Conservation (phyloP, 1,140 invertebrate species). For the Prorops nasuta region DNA sequence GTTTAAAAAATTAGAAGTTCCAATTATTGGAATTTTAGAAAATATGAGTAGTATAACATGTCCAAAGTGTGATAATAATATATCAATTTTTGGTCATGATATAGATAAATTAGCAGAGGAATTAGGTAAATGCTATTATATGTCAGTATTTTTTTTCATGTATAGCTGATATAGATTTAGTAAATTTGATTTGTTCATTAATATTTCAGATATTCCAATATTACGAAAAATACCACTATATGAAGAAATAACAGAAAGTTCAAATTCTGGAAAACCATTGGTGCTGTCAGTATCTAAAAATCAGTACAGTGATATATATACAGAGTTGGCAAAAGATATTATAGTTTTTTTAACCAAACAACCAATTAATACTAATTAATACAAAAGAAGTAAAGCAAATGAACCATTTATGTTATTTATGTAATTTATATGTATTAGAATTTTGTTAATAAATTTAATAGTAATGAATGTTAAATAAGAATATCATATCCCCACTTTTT, state of each 20-base stretch:
- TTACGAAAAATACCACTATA: slow-evolving; percentile 77
- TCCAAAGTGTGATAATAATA: slow-evolving; percentile 65
- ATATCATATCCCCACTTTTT: too few species aligned
- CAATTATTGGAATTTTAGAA: slow-evolving; percentile 78
- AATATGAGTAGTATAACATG: slow-evolving; percentile 82
- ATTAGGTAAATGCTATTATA: too few species aligned
- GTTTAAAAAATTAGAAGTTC: slow-evolving; percentile 77
- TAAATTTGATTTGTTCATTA: not conserved
- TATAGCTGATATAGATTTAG: not conserved
- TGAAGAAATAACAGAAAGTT: slow-evolving; percentile 66
- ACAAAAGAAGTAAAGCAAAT: not conserved
- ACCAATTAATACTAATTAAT: slow-evolving; percentile 11
- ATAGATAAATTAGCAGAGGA: slow-evolving; percentile 58
- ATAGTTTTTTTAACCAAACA: slow-evolving; percentile 52
- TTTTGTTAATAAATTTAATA: slow-evolving; percentile 1
- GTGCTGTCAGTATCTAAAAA: slow-evolving; percentile 69
- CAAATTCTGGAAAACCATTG: slow-evolving; percentile 76
- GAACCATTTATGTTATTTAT: not conserved
- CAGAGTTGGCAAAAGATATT: slow-evolving; percentile 58
- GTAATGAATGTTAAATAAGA: not conserved
- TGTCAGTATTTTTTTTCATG: not conserved
- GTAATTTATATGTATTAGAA: not conserved
- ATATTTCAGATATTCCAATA: slow-evolving; percentile 45
- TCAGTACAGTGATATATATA: slow-evolving; percentile 59
- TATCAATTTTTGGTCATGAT: slow-evolving; percentile 64